A percentile compares a stretch with the other conserved stretches of the same genome.
phyloP scores from a whole-genome alignment of 2,113 vertebrate genomes.

The Willisornis vidua region DNA sequence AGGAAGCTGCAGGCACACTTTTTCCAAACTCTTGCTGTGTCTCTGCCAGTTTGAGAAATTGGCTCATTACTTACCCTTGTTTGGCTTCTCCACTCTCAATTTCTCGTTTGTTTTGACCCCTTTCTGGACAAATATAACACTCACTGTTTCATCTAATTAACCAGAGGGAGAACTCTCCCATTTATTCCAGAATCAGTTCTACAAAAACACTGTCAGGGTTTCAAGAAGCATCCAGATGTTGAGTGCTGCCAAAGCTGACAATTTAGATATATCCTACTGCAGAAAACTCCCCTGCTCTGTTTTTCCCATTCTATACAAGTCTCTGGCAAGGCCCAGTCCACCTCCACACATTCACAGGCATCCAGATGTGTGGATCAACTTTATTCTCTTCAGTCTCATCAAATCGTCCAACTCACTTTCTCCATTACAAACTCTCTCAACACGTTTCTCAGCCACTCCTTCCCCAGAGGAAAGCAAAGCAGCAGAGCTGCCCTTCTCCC shows the following conservation, averaged over 20 bases:
- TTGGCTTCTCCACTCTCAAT: not conserved
- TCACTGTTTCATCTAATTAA: constrained; percentile 31
- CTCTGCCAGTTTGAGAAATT: not conserved
- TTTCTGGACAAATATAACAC: constrained; percentile 32
- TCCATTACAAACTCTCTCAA: not conserved
- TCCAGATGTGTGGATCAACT: not conserved
- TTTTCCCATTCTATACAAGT: not conserved
- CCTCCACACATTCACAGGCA: not conserved
- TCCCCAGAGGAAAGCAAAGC: not conserved
- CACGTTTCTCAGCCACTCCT: not conserved
- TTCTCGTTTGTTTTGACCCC: constrained; percentile 33
- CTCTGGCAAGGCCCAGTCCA: constrained; percentile 35
- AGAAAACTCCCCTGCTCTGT: not conserved
- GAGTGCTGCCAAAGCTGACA: constrained; percentile 61
- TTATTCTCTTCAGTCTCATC: not conserved
- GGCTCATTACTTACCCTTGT: not conserved
- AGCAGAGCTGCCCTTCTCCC: not conserved
- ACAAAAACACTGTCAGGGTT: constrained; percentile 28
- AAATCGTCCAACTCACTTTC: not conserved
- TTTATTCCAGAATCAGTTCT: constrained; percentile 12
- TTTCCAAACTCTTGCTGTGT: constrained; percentile 17
- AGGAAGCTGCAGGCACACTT: not conserved
- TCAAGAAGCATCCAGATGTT: constrained; percentile 39
- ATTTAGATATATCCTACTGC: constrained; percentile 27
- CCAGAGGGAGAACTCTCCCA: not conserved